Evolutionary conservation across 2,888 invertebrate species (phyloP).

Genomic region (Drosophila nr. medialis): DNA sequence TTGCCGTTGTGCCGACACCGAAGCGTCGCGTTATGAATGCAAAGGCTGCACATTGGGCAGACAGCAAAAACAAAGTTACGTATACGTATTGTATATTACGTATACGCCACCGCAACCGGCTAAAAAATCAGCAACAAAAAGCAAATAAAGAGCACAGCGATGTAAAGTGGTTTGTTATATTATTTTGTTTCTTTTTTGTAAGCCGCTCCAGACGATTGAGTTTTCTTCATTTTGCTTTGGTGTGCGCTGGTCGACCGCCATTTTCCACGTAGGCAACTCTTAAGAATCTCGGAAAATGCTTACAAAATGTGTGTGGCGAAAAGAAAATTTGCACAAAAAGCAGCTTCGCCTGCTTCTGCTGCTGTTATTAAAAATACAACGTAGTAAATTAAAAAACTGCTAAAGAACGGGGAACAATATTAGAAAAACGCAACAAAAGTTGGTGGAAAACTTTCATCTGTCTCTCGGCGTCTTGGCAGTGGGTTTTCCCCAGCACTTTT

Average conservation of each 20-base stretch:
- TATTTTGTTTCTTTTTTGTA: slow-evolving; percentile 9
- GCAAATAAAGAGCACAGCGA: slow-evolving; percentile 33
- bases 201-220: slow-evolving; percentile 66
- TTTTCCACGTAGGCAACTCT: slow-evolving; percentile 67
- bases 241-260: slow-evolving; percentile 50
- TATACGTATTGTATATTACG: slow-evolving; percentile 60
- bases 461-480: slow-evolving; percentile 49
- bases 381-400: slow-evolving; percentile 66
- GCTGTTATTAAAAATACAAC: slow-evolving; percentile 68
- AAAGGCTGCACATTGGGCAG: slow-evolving; percentile 64
- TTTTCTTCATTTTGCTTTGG: slow-evolving; percentile 66
- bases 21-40: slow-evolving; percentile 61
- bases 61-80: slow-evolving; percentile 58
- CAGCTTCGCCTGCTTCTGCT: slow-evolving; percentile 13
- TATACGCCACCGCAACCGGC: slow-evolving; percentile 54
- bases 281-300: slow-evolving; percentile 52
- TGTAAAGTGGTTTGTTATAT: slow-evolving; percentile 62
- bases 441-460: slow-evolving; percentile 33
- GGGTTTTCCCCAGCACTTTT: slow-evolving; percentile 35
- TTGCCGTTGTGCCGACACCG: neutral
- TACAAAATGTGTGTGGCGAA: slow-evolving; percentile 40
- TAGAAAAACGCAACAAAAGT: slow-evolving; percentile 64
- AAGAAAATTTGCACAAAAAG: slow-evolving; percentile 39
- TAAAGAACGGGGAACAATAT: slow-evolving; percentile 35
- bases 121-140: slow-evolving; percentile 14